Evolutionary conservation across 37 sponge, comb jelly and placozoan species (phyloP).

Genomic region (Diacarnus erythraeanus): DNA sequence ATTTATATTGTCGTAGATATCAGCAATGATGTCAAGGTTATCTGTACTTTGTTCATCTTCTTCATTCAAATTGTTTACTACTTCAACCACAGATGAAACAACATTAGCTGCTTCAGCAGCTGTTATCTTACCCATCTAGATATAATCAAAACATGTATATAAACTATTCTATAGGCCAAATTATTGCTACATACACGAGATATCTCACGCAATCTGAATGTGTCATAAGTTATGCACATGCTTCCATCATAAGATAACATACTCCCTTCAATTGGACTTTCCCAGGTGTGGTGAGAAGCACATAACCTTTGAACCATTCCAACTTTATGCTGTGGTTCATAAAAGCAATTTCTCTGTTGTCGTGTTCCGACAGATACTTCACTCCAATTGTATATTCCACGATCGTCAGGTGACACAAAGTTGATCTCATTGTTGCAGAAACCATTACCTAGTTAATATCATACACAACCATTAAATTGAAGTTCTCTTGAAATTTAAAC

Average conservation of each 20-base stretch:
- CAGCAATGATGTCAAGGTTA: slow-evolving; percentile 26
- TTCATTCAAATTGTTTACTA: slow-evolving; percentile 4
- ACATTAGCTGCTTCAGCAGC: background rate
- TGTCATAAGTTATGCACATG: background rate
- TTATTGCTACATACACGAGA: background rate
- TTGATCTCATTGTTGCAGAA: slow-evolving; percentile 34
- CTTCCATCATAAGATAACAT: slow-evolving; percentile 2
- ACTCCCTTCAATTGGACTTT: no score
- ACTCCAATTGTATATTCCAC: slow-evolving; percentile 27
- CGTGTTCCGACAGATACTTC: slow-evolving; percentile 16
- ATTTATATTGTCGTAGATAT: slow-evolving; percentile 5
- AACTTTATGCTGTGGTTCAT: background rate
- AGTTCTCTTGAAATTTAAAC: no score
- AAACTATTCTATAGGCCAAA: no score
- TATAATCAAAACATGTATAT: background rate
- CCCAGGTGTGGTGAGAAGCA: background rate
- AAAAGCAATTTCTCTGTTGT: background rate
- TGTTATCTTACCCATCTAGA: background rate
- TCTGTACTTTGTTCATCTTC: slow-evolving; percentile 33
- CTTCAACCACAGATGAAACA: background rate
- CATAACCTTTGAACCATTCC: background rate
- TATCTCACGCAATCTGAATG: background rate
- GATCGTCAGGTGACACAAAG: slow-evolving; percentile 10
- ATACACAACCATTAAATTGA: no score
- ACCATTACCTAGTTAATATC: slow-evolving; percentile 27